phyloP scores from a whole-genome alignment of 2,797 vertebrate species.

The Erithacus rubecula region DNA sequence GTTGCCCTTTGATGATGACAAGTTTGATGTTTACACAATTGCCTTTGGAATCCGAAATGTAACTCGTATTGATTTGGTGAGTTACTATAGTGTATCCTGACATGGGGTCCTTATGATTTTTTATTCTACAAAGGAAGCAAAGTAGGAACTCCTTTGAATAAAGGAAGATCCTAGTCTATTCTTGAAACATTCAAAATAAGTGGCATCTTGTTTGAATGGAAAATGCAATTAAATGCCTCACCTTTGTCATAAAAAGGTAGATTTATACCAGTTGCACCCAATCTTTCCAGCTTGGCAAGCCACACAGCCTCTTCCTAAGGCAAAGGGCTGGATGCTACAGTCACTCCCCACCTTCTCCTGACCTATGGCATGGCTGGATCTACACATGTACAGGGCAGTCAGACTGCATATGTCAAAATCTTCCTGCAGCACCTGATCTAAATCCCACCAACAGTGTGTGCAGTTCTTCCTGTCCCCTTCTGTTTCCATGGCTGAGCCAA shows the following conservation, averaged over 20 bases:
- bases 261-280: not conserved
- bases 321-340: not conserved
- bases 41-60: conserved; percentile 97
- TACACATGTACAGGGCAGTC: not conserved
- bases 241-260: not conserved
- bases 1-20: conserved; percentile 90
- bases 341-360: not conserved
- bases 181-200: not conserved
- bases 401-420: not conserved
- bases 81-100: not conserved
- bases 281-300: not conserved
- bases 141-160: not conserved
- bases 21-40: conserved; percentile 94
- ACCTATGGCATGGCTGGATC: not conserved
- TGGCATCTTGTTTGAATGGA: not conserved
- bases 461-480: fast-evolving
- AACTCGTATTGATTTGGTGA: conserved; percentile 89
- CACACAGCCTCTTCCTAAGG: not conserved
- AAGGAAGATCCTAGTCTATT: not conserved
- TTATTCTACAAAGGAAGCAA: not conserved
- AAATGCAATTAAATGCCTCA: not conserved
- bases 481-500: not conserved
- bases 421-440: not conserved
- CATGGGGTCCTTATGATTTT: not conserved
- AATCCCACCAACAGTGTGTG: not conserved